Evolutionary conservation across 2,888 invertebrate genomes (phyloP).

Genomic region (Eupithecia vulgata): DNA sequence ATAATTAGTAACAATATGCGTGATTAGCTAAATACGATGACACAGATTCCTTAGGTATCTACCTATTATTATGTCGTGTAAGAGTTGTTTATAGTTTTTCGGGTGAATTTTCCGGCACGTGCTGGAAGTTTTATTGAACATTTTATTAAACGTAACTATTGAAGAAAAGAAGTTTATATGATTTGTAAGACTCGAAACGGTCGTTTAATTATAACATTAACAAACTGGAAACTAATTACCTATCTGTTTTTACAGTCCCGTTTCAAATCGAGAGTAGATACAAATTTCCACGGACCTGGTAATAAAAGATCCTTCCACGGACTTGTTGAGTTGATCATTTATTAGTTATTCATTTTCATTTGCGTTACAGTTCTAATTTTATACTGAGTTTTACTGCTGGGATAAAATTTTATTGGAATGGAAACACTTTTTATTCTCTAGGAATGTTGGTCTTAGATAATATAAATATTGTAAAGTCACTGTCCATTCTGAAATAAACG

Average conservation of each 20-base stretch:
- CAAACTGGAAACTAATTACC: conserved; percentile 47
- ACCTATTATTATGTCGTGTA: not conserved
- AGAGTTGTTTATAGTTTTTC: not conserved
- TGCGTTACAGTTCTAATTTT: conserved; percentile 67
- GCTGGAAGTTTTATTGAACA: not conserved
- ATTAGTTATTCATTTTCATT: conserved; percentile 79
- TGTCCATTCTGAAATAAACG: not conserved
- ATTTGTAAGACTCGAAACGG: not conserved
- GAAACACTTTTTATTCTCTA: not conserved
- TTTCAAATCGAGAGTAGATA: conserved; percentile 50
- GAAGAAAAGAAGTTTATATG: not conserved
- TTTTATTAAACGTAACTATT: not conserved
- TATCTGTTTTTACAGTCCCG: conserved; percentile 47
- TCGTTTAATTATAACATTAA: not conserved
- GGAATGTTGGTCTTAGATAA: not conserved
- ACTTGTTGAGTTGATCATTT: conserved; percentile 72
- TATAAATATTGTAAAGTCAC: not conserved
- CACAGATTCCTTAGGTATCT: not conserved
- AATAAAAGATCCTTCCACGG: conserved; percentile 69
- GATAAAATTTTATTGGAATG: conserved; percentile 58
- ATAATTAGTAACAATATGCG: conserved; percentile 8
- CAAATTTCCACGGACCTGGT: conserved; percentile 55
- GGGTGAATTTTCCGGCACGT: not conserved
- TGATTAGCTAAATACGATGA: not conserved
- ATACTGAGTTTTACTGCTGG: conserved; percentile 57